Percentiles rank a stretch among this genome's conserved stretches.
Evolutionary conservation across 1,140 invertebrate species (phyloP).

Genomic region (Lasioglossum albipes): DNA sequence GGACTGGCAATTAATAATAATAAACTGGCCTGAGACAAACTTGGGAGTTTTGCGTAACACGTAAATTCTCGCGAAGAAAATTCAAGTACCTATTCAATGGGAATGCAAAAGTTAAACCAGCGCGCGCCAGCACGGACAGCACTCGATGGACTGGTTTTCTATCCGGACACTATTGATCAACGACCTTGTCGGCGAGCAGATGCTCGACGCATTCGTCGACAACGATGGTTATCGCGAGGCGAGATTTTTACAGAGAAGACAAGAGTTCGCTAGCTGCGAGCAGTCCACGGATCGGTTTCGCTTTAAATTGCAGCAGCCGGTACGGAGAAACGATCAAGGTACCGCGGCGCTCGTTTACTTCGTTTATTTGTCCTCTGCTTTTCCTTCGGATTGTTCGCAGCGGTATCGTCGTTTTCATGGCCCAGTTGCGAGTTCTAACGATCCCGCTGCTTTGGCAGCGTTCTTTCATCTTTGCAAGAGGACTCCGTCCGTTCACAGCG

Average conservation of each 20-base stretch:
- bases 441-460: neutral
- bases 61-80: too few species aligned
- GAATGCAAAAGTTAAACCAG: too few species aligned
- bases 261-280: slow-evolving; percentile 4
- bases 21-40: too few species aligned
- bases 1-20: too few species aligned
- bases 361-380: slow-evolving; percentile 18
- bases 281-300: slow-evolving; percentile 25
- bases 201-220: slow-evolving; percentile 4
- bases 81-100: too few species aligned
- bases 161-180: too few species aligned
- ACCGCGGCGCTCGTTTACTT: slow-evolving; percentile 4
- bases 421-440: slow-evolving; percentile 36
- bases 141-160: too few species aligned
- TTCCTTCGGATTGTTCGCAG: slow-evolving; percentile 18
- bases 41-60: too few species aligned
- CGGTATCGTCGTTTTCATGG: slow-evolving; percentile 38
- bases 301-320: slow-evolving; percentile 38
- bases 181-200: neutral
- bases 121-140: too few species aligned
- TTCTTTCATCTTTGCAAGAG: neutral
- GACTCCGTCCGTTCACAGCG: too few species aligned
- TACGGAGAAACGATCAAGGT: slow-evolving; percentile 43
- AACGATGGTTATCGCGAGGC: neutral
- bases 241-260: slow-evolving; percentile 11